Percentiles rank a stretch among this genome's conserved stretches.
Conservation (phyloP, 2,797 vertebrate genomes). For the Gallinago solitaria region DNA sequence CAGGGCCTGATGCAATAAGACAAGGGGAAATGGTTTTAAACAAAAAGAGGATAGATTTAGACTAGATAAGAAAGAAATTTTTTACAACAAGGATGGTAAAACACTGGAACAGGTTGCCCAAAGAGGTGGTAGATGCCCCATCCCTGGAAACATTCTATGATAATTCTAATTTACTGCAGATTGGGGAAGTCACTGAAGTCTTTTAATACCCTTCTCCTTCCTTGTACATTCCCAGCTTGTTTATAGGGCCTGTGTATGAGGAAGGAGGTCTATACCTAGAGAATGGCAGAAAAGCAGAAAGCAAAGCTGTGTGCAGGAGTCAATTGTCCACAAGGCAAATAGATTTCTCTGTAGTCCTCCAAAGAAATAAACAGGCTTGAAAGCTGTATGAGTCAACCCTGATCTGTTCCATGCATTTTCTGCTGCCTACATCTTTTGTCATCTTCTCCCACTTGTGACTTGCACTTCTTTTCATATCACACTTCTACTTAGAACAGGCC, state of each 20-base stretch:
- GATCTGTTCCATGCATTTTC: slow-evolving; percentile 4
- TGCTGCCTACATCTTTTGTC: slow-evolving; percentile 49
- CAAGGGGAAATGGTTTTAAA: not conserved
- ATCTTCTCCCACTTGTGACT: slow-evolving; percentile 44
- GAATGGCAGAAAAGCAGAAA: not conserved
- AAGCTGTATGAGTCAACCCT: slow-evolving; percentile 5
- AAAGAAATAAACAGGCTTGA: not conserved
- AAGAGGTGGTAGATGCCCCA: not conserved
- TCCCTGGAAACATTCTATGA: not conserved
- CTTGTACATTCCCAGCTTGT: not conserved
- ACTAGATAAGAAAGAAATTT: not conserved
- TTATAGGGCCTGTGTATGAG: not conserved
- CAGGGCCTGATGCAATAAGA: not conserved
- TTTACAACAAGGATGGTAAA: not conserved
- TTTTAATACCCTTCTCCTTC: not conserved
- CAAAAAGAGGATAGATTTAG: not conserved
- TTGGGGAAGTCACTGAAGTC: not conserved
- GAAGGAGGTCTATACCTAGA: not conserved
- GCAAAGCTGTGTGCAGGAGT: not conserved
- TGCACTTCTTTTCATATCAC: slow-evolving; percentile 34
- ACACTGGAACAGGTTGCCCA: not conserved
- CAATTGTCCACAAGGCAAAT: not conserved
- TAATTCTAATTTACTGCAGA: not conserved
- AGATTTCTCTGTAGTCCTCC: not conserved
- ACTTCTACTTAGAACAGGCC: slow-evolving; percentile 21